Base-by-base conservation (phyloP, 2,113 vertebrate species). In the Gasterosteus nipponicus region DNA sequence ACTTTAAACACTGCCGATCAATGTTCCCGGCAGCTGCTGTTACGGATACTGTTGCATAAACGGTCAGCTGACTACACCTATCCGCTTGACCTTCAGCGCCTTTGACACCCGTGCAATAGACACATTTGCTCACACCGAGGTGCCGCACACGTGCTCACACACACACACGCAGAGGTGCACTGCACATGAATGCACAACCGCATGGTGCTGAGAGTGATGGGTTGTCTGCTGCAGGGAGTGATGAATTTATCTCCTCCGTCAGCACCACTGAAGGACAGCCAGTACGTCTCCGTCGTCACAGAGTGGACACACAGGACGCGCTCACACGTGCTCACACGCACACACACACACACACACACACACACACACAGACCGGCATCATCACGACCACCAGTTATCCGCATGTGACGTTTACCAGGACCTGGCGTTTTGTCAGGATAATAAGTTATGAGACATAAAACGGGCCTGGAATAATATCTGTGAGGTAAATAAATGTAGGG, bases 201-300 rank as follows among this genome's bases (percentile, higher is more conserved):
- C 5, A 44, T 56, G 47, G 33, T 77, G 62, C 69, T 68, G 78
- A 74, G 76, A 85, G 75, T 82, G 84, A 91, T 87, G 81, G 70
- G 64, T 75, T 85, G 85, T 90, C 83, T 81, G 49, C 81, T 89
- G 82, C 74, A 72, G 54, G 69, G 61, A 78, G 71, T 86, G 90
- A 90, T 90, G 73, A 86, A 91, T 89, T 78, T 87, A 89, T 84
- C 81, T 83, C 78, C 80, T 75, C 77, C 16, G 58, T 90, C 86
- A 86, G 90, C 89, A 84, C 47, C 84, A 61, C 65, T 88, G 90
- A 89, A 90, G 89, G 91, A 90, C 85, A 82, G 72, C 65, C 2
- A 38, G 78, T 67, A 29, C 75, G 60, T 62, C 57, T 73, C 79
- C 69, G 64, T 53, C 39, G 31, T 70, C 66, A 69, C 61, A 18